Base-by-base conservation (phyloP, 2,113 vertebrate species). In the Thamnaconus septentrionalis region DNA sequence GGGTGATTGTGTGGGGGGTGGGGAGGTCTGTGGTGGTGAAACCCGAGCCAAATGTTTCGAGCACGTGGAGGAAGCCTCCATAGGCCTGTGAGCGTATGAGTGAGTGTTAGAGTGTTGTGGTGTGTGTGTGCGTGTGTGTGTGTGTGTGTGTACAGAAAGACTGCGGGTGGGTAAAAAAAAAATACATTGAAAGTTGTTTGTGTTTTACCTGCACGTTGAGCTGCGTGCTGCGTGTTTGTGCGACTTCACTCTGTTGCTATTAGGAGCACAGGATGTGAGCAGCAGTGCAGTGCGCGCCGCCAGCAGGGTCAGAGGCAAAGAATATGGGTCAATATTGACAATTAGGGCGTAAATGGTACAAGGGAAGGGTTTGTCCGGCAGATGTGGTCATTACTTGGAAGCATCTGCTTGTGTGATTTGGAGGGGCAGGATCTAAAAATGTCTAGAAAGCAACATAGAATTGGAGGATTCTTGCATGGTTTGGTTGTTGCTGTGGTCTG, bases 301-400 rank as follows among this genome's bases (percentile, higher is more conserved):
- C 52, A 41, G 67, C 42, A 55, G n/a, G 63, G 11, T 58, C 46
- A 58, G 12, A 67, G 61, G 66, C 41, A 53, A 67, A 69, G 53
- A 43, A 62, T 42, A 1, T 59, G 60, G 12, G 69, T 83, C 73
- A 86, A 79, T 89, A 81, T 89, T 87, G 86, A 76, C 79, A 76
- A 31, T 53, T 8, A 55, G 31, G 66, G 65, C 66, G 60, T 81
- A 56, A 83, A 82, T 57, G 18, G 7, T 41, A 31, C 8, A 6
- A 5, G 47, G 54, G 31, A 51, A 0, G 12, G 18, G 1, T 43
- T 72, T 77, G 70, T 43, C 65, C 11, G 56, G 43, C 44, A 58
- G 48, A 53, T 9, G 8, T 8, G 8, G 42, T 56, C 59, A 68
- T 61, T 4, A 49, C 31, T 8, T 50, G 55, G 10, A 5, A 48